Base-by-base conservation (phyloP, 92 coral and sea anemone species). In the Desmophyllum pertusum region DNA sequence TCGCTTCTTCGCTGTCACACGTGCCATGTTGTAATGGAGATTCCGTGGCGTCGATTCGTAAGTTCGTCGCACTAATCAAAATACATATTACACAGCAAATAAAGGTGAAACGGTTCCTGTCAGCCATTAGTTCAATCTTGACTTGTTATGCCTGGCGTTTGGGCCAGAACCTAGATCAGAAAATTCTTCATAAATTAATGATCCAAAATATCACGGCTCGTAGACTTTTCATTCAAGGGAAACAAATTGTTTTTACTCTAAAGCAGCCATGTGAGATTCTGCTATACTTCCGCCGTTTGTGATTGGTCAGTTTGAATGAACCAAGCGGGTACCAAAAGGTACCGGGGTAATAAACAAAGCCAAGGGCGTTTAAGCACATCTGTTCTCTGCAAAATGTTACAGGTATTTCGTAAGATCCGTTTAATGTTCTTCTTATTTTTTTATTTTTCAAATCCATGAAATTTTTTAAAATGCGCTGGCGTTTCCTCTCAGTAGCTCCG, bases 161-260 rank as follows among this genome's bases (percentile, higher is more conserved):
- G 64, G 30, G 42, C 37, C 55, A n/a, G 86, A 43, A 41, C 79
- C 69, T 70, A 51, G 71, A 72, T 82, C 71, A 38, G 70, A 82
- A 48, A 81, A 21, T 72, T 55, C 40, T 82, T 82, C 86, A 82
- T 82, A 14, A 82, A 82, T 82, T 36, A 82, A 82, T 82, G 70
- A 82, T 82, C 72, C 86, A 82, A 53, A 52, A 70, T 55, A 70
- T 37, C 43, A 81, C 70, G 79, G 79, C 42, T 71, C 42, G 57
- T 31, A 17, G 18, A 33, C 35, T 31, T 43, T 55, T 55, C 41
- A 71, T 71, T 80, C 39, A 68, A 15, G 35, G 27, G 37, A 51
- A n/a, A 46, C 76, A 66, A 48, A 36, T 80, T 72, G 21, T 59
- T 70, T n/a, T 72, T 72, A 50, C 55, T 53, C 67, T 30, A 37